Conservation (phyloP, 2,113 vertebrate genomes). For the Notothenia rossii region DNA sequence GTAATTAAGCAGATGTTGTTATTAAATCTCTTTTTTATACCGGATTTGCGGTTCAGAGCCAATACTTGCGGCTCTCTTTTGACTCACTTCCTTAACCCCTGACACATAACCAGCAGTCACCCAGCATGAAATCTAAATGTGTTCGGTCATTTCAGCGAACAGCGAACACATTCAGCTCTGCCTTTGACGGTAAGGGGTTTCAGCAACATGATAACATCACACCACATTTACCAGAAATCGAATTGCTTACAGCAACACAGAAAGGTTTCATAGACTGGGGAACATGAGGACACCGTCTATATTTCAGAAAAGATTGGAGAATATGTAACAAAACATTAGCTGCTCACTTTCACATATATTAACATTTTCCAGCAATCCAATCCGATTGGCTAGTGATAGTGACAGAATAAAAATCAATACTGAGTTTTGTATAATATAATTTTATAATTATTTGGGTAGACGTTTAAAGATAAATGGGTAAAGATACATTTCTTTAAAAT, state of each 20-base stretch:
- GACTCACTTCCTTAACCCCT: slow-evolving; percentile 49
- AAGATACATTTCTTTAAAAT: too few relatives aligned
- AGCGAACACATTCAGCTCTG: not conserved
- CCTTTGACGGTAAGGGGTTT: not conserved
- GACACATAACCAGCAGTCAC: not conserved
- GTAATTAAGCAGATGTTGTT: not conserved
- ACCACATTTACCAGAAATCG: slow-evolving; percentile 36
- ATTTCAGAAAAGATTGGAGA: too few relatives aligned
- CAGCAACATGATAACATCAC: not conserved
- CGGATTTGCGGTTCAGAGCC: not conserved
- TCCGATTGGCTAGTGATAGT: not conserved
- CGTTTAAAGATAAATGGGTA: too few relatives aligned
- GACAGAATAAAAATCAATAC: not conserved
- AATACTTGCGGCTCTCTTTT: not conserved
- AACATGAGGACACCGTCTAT: not conserved
- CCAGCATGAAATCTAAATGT: not conserved
- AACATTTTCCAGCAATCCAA: not conserved
- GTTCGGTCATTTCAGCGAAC: not conserved
- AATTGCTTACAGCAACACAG: not conserved
- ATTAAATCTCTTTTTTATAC: not conserved
- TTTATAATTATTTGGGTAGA: too few relatives aligned
- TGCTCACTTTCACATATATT: not conserved
- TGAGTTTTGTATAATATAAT: too few relatives aligned
- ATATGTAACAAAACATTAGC: not conserved
- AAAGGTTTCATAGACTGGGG: not conserved